phyloP scores from a whole-genome alignment of 2,888 invertebrate species.

The Amphimallon solstitiale region DNA sequence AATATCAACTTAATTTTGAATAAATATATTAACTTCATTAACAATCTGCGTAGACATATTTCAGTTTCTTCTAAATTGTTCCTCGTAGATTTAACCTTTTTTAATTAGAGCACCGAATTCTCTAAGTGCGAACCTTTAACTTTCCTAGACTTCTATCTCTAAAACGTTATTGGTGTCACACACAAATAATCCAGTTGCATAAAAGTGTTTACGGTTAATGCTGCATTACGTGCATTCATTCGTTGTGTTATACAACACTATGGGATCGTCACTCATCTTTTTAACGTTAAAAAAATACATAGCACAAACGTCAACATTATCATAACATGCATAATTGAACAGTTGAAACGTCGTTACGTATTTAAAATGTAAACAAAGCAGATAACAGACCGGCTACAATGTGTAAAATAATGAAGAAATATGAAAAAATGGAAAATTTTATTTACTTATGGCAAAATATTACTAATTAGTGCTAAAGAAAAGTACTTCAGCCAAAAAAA shows the following conservation, averaged over 20 bases:
- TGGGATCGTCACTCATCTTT: not conserved
- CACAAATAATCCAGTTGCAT: not conserved
- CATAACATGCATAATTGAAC: slow-evolving; percentile 11
- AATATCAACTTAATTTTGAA: too few relatives aligned
- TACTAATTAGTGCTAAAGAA: too few relatives aligned
- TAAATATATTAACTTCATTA: too few relatives aligned
- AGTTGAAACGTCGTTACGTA: slow-evolving; percentile 10
- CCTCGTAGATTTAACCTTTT: too few relatives aligned
- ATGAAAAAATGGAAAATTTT: too few relatives aligned
- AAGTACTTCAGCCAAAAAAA: too few relatives aligned
- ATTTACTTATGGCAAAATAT: too few relatives aligned
- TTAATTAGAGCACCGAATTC: too few relatives aligned
- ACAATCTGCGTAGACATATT: too few relatives aligned
- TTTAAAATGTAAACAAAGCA: slow-evolving; percentile 7
- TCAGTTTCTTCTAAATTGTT: too few relatives aligned
- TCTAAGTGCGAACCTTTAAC: too few relatives aligned
- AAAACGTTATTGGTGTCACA: not conserved
- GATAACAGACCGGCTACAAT: not conserved
- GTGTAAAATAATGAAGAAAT: not conserved
- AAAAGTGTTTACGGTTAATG: not conserved
- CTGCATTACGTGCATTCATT: not conserved
- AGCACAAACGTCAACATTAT: not conserved
- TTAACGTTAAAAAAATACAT: not conserved
- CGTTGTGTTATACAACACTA: not conserved
- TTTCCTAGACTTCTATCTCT: too few relatives aligned